These are phyloP conservation scores for Leptosomus discolor DNA, from an alignment of 2,113 vertebrate genomes.

Conservation along the genomic window DNA sequence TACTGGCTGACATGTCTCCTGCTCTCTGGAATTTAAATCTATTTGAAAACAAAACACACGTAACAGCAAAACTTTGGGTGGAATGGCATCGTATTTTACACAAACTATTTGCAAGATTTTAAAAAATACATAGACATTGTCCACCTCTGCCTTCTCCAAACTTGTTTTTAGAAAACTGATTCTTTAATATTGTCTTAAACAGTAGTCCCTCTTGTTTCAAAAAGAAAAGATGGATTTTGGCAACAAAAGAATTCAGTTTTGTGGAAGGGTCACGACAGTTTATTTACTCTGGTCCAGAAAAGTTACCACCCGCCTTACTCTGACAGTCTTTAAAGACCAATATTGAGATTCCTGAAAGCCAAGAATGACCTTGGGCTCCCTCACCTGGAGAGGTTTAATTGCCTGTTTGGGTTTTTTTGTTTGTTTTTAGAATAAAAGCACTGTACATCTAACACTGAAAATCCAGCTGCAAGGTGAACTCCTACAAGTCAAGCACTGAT, in stretches of 20 bases:
- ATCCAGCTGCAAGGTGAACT: not conserved
- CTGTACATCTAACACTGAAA: not conserved
- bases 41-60: not conserved
- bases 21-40: slow-evolving; percentile 91
- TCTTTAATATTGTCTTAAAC: not conserved
- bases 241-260: not conserved
- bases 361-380: not conserved
- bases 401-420: too few species aligned
- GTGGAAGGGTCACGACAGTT: not conserved
- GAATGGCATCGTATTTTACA: accelerated
- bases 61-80: not conserved
- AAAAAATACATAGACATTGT: not conserved
- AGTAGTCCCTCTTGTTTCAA: not conserved
- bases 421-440: not conserved
- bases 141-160: not conserved
- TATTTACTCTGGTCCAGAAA: not conserved
- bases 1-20: slow-evolving; percentile 94
- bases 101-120: accelerated
- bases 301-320: not conserved
- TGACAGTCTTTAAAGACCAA: not conserved
- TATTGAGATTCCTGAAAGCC: not conserved
- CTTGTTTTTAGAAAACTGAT: not conserved
- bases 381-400: not conserved
- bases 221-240: not conserved
- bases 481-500: not conserved